These are phyloP conservation scores for Okamejei kenojei DNA, from an alignment of 2,797 vertebrate genomes.

Conservation along the genomic window DNA sequence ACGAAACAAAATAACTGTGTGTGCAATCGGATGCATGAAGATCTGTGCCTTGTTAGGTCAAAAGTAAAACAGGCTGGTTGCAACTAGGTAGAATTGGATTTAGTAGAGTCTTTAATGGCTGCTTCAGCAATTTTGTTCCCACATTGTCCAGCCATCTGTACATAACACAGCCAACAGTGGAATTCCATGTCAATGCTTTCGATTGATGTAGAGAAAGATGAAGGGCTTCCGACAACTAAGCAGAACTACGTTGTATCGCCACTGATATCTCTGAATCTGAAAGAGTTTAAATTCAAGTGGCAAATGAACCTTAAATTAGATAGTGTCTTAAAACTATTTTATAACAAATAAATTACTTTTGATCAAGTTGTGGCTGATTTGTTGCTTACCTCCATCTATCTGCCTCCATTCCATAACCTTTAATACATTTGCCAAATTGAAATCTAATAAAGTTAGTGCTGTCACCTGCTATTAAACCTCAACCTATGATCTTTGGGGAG, in stretches of 20 bases:
- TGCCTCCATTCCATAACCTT: neutral
- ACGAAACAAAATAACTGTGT: neutral
- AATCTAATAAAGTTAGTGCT: neutral
- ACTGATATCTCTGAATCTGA: neutral
- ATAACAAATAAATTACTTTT: neutral
- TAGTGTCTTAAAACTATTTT: neutral
- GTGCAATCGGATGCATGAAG: neutral
- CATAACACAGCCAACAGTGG: neutral
- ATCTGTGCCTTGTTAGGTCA: neutral
- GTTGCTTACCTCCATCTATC: neutral
- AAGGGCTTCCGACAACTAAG: neutral
- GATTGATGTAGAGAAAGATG: neutral
- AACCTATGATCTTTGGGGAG: neutral
- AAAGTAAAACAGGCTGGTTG: neutral
- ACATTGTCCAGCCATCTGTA: neutral
- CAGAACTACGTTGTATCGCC: neutral
- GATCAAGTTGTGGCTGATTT: neutral
- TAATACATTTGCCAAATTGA: neutral
- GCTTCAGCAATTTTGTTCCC: neutral
- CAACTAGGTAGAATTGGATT: neutral
- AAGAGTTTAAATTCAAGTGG: neutral
- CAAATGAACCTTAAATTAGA: neutral
- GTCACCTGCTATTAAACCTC: neutral
- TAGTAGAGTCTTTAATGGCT: neutral
- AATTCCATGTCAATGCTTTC: neutral